Base-by-base conservation (phyloP, 1,140 invertebrate genomes). In the Sarcophaga bullata region DNA sequence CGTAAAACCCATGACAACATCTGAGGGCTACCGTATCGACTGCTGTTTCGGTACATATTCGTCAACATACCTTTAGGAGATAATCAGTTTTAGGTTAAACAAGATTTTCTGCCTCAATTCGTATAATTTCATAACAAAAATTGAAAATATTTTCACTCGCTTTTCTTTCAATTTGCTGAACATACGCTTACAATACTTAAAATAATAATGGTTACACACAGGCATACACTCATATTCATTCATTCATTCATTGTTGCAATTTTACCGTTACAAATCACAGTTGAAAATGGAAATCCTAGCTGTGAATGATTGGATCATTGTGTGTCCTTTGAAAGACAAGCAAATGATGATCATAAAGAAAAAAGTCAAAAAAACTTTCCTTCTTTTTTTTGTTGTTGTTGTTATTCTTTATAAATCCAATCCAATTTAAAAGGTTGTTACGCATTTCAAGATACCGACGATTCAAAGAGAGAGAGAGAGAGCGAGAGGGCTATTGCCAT, bases 351-450 rank as follows among this genome's bases (percentile, higher is more conserved):
- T 72, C n/a, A 17, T 58, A 62, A 11, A 37, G 25, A 37, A 72
- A 73, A 80, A 84, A 84, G 83, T 84, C 85, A 84, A 85, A 84
- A 85, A 85, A 85, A 84, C 68, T 72, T 37, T 54, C 83, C 84
- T 49, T 72, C 62, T 68, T 68, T 19, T 9, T 19, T 25, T 19
- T 68, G 11, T 9, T 68, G 1, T 37, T 37, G 1, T 37, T 37
- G 4, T 37, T 37, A 37, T 37, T 37, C 25, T 37, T 37, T 37
- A 4, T 37, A 37, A 37, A 37, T 50, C 80, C 86, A 86, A 86
- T 86, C 83, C 84, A 73, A 84, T 83, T 85, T 85, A 83, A 86
- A 83, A 86, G 85, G 85, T 86, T 85, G 84, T 83, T 84, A 58
- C 83, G 83, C 81, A 84, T 80, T 19, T 10, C 17, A 19, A 19